A percentile compares a stretch with the other conserved stretches of the same genome.
phyloP scores from a whole-genome alignment of 2,888 invertebrate genomes.

The Eilema caniola region DNA sequence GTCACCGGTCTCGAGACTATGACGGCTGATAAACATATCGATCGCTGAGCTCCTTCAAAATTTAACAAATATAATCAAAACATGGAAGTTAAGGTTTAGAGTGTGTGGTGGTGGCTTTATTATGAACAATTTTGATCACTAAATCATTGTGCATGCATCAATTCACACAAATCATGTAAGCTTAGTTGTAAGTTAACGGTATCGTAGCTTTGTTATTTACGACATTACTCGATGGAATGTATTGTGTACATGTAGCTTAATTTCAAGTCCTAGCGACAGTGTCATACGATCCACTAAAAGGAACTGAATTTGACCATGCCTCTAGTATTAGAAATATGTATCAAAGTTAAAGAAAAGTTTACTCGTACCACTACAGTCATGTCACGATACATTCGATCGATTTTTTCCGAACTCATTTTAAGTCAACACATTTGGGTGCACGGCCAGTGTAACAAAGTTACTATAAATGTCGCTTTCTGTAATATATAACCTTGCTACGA shows the following conservation, averaged over 20 bases:
- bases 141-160: conserved; percentile 84
- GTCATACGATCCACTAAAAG: neutral
- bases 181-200: conserved; percentile 76
- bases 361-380: neutral
- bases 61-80: conserved; percentile 78
- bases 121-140: conserved; percentile 75
- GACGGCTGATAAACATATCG: conserved; percentile 59
- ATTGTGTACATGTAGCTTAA: conserved; percentile 26
- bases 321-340: neutral
- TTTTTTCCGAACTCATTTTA: conserved; percentile 50
- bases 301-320: neutral
- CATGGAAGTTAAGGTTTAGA: conserved; percentile 85
- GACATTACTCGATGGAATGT: conserved; percentile 61
- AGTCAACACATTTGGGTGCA: conserved; percentile 73
- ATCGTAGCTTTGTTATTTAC: conserved; percentile 73
- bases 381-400: conserved; percentile 58
- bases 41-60: conserved; percentile 76
- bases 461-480: conserved; percentile 58
- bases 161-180: conserved; percentile 80
- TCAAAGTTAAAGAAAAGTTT: neutral
- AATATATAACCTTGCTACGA: conserved; percentile 32
- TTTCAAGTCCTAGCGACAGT: neutral
- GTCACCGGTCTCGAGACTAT: conserved; percentile 56
- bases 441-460: conserved; percentile 72
- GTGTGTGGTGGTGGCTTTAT: conserved; percentile 87